Evolutionary conservation across 2,888 invertebrate species (phyloP).

Genomic region (Nemotelus nigrinus): DNA sequence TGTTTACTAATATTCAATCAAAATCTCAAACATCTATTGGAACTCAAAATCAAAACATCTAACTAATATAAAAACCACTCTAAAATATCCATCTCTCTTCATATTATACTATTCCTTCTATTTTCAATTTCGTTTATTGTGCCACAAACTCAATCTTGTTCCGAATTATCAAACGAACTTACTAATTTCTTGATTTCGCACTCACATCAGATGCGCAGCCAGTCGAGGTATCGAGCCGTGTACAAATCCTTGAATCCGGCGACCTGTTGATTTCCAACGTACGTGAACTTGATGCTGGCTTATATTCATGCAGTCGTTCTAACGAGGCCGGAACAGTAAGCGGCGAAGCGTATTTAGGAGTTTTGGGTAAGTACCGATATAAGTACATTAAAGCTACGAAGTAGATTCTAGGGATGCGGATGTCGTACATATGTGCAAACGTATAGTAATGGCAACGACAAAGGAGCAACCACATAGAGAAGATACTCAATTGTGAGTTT

Average conservation of each 20-base stretch:
- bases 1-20: too few species aligned
- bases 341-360: conserved; percentile 83
- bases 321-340: conserved; percentile 90
- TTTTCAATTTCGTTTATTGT: too few species aligned
- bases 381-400: conserved; percentile 10
- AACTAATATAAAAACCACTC: too few species aligned
- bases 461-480: background rate
- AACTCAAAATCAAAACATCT: too few species aligned
- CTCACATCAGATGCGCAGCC: conserved; percentile 68
- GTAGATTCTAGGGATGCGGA: background rate
- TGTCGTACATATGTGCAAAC: background rate
- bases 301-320: conserved; percentile 87
- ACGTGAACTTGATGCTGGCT: conserved; percentile 83
- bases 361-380: conserved; percentile 73
- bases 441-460: background rate
- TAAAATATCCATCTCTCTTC: too few species aligned
- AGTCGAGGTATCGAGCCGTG: conserved; percentile 76
- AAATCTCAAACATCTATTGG: too few species aligned
- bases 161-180: conserved; percentile 1
- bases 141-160: too few species aligned
- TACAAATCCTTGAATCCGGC: conserved; percentile 86
- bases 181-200: conserved; percentile 39
- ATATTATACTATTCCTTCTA: too few species aligned
- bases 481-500: too few species aligned
- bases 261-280: conserved; percentile 89